These are phyloP conservation scores for Scaptodrosophila lebanonensis DNA, from an alignment of 1,140 invertebrate genomes.

Conservation along the genomic window DNA sequence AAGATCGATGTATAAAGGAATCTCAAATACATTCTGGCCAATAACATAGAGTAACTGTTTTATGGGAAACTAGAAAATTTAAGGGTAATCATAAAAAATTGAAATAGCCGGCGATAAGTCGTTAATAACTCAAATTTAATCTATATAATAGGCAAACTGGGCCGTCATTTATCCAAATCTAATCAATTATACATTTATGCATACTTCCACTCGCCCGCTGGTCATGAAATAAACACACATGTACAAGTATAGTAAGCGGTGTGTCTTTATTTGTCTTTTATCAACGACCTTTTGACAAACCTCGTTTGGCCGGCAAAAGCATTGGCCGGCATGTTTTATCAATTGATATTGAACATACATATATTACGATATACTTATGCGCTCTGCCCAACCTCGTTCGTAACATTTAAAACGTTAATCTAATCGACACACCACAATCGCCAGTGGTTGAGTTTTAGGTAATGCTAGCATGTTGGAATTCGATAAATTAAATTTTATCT, in stretches of 20 bases:
- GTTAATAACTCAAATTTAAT: conserved; percentile 55
- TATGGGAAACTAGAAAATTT: too few relatives aligned
- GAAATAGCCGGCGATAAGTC: conserved; percentile 44
- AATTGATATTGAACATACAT: too few relatives aligned
- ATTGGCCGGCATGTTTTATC: neutral
- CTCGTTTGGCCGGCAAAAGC: conserved; percentile 10
- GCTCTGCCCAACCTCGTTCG: too few relatives aligned
- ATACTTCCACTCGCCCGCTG: neutral
- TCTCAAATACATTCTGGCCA: too few relatives aligned
- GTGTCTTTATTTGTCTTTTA: conserved; percentile 15
- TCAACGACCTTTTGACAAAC: conserved; percentile 21
- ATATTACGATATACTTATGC: conserved; percentile 34
- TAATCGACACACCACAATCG: too few relatives aligned
- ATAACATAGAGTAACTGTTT: too few relatives aligned
- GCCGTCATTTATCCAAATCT: conserved; percentile 74
- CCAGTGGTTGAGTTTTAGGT: conserved; percentile 1
- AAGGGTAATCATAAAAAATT: too few relatives aligned
- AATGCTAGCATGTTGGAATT: conserved; percentile 42
- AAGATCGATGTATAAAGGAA: too few relatives aligned
- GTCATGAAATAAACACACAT: neutral
- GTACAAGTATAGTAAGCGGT: conserved; percentile 7
- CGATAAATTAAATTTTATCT: conserved; percentile 68
- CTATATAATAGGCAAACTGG: conserved; percentile 51
- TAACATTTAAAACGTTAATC: too few relatives aligned
- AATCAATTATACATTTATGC: conserved; percentile 39